Conservation (phyloP, 2,888 invertebrate species). For the Ganaspis brasiliensis region DNA sequence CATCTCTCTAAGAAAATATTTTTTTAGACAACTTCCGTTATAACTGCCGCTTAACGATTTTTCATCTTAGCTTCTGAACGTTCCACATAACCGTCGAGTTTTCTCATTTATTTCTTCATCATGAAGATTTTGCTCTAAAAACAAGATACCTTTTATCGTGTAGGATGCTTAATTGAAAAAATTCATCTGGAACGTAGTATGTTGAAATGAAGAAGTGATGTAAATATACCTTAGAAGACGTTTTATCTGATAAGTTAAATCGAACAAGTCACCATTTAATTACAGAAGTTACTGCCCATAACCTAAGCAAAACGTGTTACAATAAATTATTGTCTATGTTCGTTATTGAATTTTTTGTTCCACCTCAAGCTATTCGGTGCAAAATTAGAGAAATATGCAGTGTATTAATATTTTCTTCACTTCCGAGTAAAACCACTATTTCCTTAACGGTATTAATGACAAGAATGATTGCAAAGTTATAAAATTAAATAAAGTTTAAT, state of each 20-base stretch:
- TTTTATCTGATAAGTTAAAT: constrained; percentile 27
- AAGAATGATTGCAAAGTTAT: background rate
- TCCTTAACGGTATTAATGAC: background rate
- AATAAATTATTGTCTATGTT: constrained; percentile 22
- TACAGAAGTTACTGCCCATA: constrained; percentile 30
- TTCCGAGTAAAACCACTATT: background rate
- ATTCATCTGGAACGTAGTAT: constrained; percentile 17
- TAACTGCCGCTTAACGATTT: constrained; percentile 20
- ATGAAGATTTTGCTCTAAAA: constrained; percentile 18
- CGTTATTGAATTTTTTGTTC: constrained; percentile 17
- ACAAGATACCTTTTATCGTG: constrained; percentile 5
- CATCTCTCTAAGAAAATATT: constrained; percentile 1
- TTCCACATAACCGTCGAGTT: background rate
- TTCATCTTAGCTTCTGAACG: background rate
- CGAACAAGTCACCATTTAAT: constrained; percentile 38
- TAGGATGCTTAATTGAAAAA: constrained; percentile 24
- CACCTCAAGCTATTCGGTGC: background rate
- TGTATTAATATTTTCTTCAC: background rate
- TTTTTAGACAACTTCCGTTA: constrained; percentile 1
- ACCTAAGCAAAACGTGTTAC: constrained; percentile 21
- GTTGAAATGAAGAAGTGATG: constrained; percentile 16
- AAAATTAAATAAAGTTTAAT: too few species aligned
- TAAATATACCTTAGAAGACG: constrained; percentile 32
- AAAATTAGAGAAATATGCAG: constrained; percentile 20
- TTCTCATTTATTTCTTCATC: background rate